Base-by-base conservation (phyloP, 2,888 invertebrate species). In the Drosophila mimica region DNA sequence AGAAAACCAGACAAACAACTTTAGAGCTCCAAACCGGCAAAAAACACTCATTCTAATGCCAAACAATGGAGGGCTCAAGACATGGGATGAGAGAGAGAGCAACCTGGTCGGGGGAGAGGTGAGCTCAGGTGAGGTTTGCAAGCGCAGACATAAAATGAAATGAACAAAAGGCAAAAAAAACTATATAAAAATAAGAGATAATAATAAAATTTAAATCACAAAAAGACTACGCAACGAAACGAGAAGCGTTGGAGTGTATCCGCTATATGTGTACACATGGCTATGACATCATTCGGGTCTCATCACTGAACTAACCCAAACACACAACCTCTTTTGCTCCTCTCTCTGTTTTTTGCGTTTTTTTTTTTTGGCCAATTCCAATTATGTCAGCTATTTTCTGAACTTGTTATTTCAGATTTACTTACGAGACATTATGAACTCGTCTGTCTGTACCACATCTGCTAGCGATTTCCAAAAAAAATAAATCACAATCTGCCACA, bases 1-100 rank as follows among this genome's bases (percentile, higher is more conserved):
- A 43, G 46, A 78, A 78, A 87, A 87, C 90, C 74, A 63, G 87
- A 88, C 80, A 88, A 88, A 86, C 87, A 83, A 83, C 90, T 87
- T 89, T 57, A 43, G 56, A 74, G 86, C 73, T 81, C 63, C 1
- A 67, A 63, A 69, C 76, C 51, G 64, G 64, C 75, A 17, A n/a
- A 28, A 69, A 70, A 28, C 57, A 84, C 70, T 67, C 80, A 80
- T 87, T 86, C 88, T 89, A 89, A 81, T 83, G 76, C 59, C 84
- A 75, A 85, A 85, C 86, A 87, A 87, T 77, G 82, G 33, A 70
- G 38, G 46, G 53, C 52, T 64, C 11, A 31, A 49, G 58, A 62
- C 28, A 13, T 28, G 40, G 48, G 17, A 2, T 1, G 25, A 25
- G 25, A 25, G 25, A 46, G n/a, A 31, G 43, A 46, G 25, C 54